Percentiles rank a stretch among this genome's conserved stretches.
These are phyloP conservation scores for Plebejus argus DNA, from an alignment of 2,888 invertebrate species.

Conservation along the genomic window DNA sequence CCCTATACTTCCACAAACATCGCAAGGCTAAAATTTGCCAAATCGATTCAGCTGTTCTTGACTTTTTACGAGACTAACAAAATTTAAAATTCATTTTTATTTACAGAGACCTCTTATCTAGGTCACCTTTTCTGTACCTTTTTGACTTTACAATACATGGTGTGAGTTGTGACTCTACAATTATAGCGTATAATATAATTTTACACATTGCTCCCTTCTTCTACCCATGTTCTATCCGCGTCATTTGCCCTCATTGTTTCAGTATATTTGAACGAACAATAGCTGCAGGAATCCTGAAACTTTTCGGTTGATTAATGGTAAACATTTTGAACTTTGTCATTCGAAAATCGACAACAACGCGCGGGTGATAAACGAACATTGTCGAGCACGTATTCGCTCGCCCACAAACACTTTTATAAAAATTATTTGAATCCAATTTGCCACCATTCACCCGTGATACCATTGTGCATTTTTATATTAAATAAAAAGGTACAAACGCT, in stretches of 20 bases:
- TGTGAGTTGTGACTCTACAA: background rate
- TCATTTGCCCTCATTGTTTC: conserved; percentile 16
- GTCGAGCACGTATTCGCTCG: background rate
- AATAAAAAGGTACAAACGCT: background rate
- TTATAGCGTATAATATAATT: background rate
- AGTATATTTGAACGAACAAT: conserved; percentile 2
- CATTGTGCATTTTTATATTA: background rate
- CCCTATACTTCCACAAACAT: no score
- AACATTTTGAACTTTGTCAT: conserved; percentile 13
- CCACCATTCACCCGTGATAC: background rate
- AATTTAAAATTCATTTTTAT: background rate
- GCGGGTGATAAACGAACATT: background rate
- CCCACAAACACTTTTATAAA: background rate
- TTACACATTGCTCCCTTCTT: background rate
- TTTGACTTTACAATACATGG: background rate
- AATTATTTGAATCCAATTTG: conserved; percentile 1
- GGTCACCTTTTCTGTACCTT: background rate
- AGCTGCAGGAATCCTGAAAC: conserved; percentile 8
- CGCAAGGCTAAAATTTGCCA: no score
- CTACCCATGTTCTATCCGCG: background rate
- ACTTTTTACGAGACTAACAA: no score
- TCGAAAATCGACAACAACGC: conserved; percentile 7
- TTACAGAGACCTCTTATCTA: background rate
- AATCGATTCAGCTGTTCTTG: no score
- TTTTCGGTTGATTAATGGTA: conserved; percentile 11